Evolutionary conservation across 2,888 invertebrate genomes (phyloP), one percentile per base, ranked within the genome.

Genomic region (Aleiodes testaceus): DNA sequence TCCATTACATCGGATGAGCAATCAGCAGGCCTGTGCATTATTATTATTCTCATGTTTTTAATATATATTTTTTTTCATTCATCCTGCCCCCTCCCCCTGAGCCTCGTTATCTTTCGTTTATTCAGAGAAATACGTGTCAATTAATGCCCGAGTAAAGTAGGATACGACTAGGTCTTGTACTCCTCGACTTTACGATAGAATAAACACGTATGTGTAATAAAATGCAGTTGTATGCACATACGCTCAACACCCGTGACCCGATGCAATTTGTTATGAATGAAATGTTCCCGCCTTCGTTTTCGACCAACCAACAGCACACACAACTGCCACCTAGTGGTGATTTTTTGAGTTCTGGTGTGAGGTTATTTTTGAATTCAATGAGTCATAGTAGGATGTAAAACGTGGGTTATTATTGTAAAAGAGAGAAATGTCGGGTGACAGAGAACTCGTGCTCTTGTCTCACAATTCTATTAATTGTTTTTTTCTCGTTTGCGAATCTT

Each of bases 251-350:
- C 67, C 36, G 50, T 61, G 67, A 47, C 49, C 42, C 22, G 18
- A 52, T 49, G 61, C 26, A 64, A 65, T 72, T 72, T 59, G 59
- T 75, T 74, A 71, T 72, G 72, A 76, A 76, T 76, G 70, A 69
- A 72, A 75, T 59, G 50, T 30, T 53, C 42, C 22, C 45, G 5
- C 22, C 22, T 12, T 20, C n/a, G 3, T 22, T 11, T 42, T 42
- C 36, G 36, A 18, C 36, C 59, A 59, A 59, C 42, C 18, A 42
- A 18, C 11, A 36, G 36, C 36, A 36, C 36, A 45, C 22, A 14
- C 1, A n/a, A 45, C 45, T 63, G 63, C 63, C 45, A 63, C 63
- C 63, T 63, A 18, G 63, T 63, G 45, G 63, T 22, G 7, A 42
- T 59, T 59, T 26, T 59, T 45, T 12, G 22, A 20, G 14, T 18